Base-by-base conservation (phyloP, 1,140 invertebrate genomes). In the Tetramorium alpestre region DNA sequence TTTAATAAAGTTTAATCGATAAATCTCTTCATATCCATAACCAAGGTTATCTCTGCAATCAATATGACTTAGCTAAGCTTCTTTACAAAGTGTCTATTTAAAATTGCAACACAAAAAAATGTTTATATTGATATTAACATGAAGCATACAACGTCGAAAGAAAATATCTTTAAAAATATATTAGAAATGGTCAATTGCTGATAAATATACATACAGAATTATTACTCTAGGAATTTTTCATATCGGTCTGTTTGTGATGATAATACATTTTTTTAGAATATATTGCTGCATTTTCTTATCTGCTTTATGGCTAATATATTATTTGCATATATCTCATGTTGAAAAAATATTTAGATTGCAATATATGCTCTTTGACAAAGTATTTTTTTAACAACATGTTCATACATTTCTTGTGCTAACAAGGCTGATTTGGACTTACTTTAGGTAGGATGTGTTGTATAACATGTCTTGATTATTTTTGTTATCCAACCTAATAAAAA, bases 401-500 rank as follows among this genome's bases (percentile, higher is more conserved):
- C 88, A 91, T 94, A 75, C 54, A 73, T 92, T 90, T 90, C 92
- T 94, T 94, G 93, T 92, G 94, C 94, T 94, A 93, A 93, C 94
- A 94, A 96, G 95, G 93, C 93, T 94, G 90, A 95, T 95, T 94
- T 96, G 96, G 96, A 95, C 94, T 91, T 93, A 95, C 92, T 95
- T 95, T 95, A 95, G 96, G 96, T 96, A 95, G 95, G 95, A 90
- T 91, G 84, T 78, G 69, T 84, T 7, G 18, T 67, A 41, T 84
- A 73, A 75, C 16, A 7, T 60, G 4, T 82, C 44, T 60, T 2
- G 7, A 73, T 44, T 49, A 49, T 22, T 47, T 33, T 60, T 58
- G 49, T 33, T 1, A 5, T 73, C 33, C 3, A 75, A 47, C 18
- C 1, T 56, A 44, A 62, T 72, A 87, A 67, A 75, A 92, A 92